Evolutionary conservation across 2,888 invertebrate species (phyloP), one percentile per base, ranked within the genome.

Genomic region (Timema podura): DNA sequence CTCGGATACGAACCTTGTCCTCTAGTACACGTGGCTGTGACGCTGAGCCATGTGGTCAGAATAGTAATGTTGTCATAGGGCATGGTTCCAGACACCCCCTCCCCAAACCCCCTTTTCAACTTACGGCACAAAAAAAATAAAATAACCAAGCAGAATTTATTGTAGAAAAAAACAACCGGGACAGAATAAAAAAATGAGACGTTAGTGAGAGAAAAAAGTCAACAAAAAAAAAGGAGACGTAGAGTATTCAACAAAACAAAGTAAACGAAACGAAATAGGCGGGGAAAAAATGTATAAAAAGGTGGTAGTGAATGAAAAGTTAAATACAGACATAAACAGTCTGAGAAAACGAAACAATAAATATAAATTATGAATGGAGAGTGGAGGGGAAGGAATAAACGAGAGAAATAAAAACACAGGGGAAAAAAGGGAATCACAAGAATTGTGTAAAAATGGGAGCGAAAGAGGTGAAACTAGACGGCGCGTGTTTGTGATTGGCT

Each of bases 281-380:
- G 61, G 10, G 61, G 51, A 45, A 61, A 30, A 30, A 30, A 30
- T 30, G 30, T 30, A 30, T 30, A 30, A 30, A 30, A 30, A 30
- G 30, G 30, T 30, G 30, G 30, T 30, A 30, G 9, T 61, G 61
- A 61, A 61, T 61, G 61, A 61, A 61, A 30, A 30, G 13, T 45
- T 61, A 61, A 61, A 61, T 61, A 61, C 30, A 30, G 30, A 30
- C 61, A 61, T 61, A 61, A 61, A 44, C 61, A 61, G 61, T 44
- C 61, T 30, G 30, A 16, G 61, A 61, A 61, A 61, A 61, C 61
- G 61, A 44, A 61, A 61, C 61, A 61, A 61, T 61, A 61, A 61
- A 61, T 61, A 61, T 61, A 61, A 61, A 61, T 61, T 61, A 61
- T 61, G 61, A 61, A 61, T 61, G 61, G 30, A 61, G 61, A 13